These are phyloP conservation scores for Chromis chromis DNA, from an alignment of 2,797 vertebrate genomes.

Conservation along the genomic window DNA sequence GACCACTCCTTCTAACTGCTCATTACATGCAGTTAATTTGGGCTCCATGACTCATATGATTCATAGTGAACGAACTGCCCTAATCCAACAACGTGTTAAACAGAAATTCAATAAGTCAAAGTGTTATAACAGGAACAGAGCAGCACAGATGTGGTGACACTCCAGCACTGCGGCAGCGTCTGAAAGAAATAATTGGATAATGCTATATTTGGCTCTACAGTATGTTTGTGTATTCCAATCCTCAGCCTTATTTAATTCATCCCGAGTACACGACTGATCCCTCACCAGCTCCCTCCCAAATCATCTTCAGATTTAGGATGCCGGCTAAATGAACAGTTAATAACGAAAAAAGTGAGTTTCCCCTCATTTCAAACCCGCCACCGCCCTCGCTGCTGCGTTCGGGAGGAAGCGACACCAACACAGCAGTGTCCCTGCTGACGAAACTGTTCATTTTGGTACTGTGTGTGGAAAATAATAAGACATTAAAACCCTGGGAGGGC, in stretches of 20 bases:
- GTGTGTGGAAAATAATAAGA: slow-evolving; percentile 79
- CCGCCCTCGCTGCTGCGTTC: slow-evolving; percentile 22
- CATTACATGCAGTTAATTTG: slow-evolving; percentile 13
- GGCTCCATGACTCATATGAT: slow-evolving; percentile 26
- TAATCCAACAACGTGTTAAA: slow-evolving; percentile 16
- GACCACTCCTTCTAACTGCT: slow-evolving; percentile 8
- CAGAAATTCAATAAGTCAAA: slow-evolving; percentile 42
- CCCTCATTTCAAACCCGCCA: slow-evolving; percentile 30
- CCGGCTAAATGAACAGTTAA: slow-evolving; percentile 41
- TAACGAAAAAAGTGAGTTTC: slow-evolving; percentile 25
- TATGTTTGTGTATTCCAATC: slow-evolving; percentile 27
- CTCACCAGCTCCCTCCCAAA: slow-evolving; percentile 25
- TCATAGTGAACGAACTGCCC: slow-evolving; percentile 39
- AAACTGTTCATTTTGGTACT: slow-evolving; percentile 70
- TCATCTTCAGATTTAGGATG: slow-evolving; percentile 38
- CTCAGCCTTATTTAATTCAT: slow-evolving; percentile 36
- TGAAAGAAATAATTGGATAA: slow-evolving; percentile 59
- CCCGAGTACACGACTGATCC: slow-evolving; percentile 33
- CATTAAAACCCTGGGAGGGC: slow-evolving; percentile 80
- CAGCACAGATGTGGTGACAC: slow-evolving; percentile 30
- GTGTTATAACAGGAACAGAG: slow-evolving; percentile 25
- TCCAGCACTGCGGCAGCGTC: slow-evolving; percentile 3
- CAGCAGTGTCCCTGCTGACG: slow-evolving; percentile 66
- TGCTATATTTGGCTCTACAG: slow-evolving; percentile 48
- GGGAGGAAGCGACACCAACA: slow-evolving; percentile 69